phyloP scores from a whole-genome alignment of 2,797 vertebrate species.

The Pipistrellus nathusii region DNA sequence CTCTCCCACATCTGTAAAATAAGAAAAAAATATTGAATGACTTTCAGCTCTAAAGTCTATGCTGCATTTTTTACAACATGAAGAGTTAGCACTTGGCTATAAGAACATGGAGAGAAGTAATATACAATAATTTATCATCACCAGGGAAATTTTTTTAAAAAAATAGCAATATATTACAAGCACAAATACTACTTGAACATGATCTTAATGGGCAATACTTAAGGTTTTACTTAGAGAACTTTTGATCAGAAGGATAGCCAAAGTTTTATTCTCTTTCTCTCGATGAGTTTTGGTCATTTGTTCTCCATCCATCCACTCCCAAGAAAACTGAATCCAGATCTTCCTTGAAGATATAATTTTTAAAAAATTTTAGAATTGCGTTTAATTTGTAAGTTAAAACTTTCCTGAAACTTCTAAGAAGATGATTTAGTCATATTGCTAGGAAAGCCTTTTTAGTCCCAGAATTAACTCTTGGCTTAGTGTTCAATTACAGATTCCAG shows the following conservation, averaged over 20 bases:
- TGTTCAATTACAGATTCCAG: neutral
- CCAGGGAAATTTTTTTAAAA: neutral
- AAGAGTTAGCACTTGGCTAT: neutral
- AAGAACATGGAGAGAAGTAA: neutral
- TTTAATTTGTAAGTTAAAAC: neutral
- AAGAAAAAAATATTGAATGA: neutral
- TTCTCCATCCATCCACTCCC: neutral
- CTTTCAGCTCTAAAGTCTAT: neutral
- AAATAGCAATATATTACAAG: neutral
- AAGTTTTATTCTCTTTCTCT: neutral
- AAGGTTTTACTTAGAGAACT: neutral
- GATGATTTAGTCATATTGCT: neutral
- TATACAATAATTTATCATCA: neutral
- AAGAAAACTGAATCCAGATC: neutral
- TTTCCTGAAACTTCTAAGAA: conserved; percentile 7
- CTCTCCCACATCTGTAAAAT: conserved; percentile 23
- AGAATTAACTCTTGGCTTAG: neutral
- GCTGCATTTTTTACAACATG: conserved; percentile 4
- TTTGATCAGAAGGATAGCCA: neutral
- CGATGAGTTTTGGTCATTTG: neutral
- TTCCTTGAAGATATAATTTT: conserved; percentile 27
- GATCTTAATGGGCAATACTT: neutral
- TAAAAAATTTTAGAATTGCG: neutral
- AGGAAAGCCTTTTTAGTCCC: neutral
- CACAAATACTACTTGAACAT: neutral